Base-by-base conservation (phyloP, 1,140 invertebrate species). In the Zaprionus africanus region DNA sequence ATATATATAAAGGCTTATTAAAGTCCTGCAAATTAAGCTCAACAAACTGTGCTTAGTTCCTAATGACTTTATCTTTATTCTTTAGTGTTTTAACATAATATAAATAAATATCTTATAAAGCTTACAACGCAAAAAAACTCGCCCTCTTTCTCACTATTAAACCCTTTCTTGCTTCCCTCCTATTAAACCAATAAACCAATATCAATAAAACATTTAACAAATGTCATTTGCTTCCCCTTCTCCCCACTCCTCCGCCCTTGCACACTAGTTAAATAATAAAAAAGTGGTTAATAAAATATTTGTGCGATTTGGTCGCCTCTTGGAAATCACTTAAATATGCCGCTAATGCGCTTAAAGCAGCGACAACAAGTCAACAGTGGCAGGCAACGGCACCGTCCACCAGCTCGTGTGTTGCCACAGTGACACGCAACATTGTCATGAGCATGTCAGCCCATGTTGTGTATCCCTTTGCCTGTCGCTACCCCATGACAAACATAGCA, bases 301-400 rank as follows among this genome's bases (percentile, higher is more conserved):
- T 22, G 17, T 19, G 43, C 4, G 38, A 17, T 36, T 41, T 31
- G 5, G 12, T 13, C 36, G 49, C 17, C 49, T 68, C 78, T 68
- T 84, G 84, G 79, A 88, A 82, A 90, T 79, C 72, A 66, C 72
- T 85, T 79, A 76, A 90, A 81, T 85, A 59, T 81, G 64, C 81
- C 62, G 85, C 84, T 88, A 88, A 88, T 81, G 82, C 68, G 68
- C 68, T 68, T 76, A 57, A 76, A 81, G 58, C 67, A 57, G 57
- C 63, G 26, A n/a, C 28, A 75, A 62, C 57, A 17, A 60, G 54
- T 67, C 63, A 72, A 67, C 73, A 69, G 69, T 34, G 34, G 31
- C 63, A 19, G 67, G 51, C 28, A 7, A 31, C 22, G 28, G 28
- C 28, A 31, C 28, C 28, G 28, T 31, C 43, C 51, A 34, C 17